Percentiles rank a stretch among this genome's conserved stretches.
These are phyloP conservation scores for Antennarius maculatus DNA, from an alignment of 2,797 vertebrate genomes.

Conservation along the genomic window DNA sequence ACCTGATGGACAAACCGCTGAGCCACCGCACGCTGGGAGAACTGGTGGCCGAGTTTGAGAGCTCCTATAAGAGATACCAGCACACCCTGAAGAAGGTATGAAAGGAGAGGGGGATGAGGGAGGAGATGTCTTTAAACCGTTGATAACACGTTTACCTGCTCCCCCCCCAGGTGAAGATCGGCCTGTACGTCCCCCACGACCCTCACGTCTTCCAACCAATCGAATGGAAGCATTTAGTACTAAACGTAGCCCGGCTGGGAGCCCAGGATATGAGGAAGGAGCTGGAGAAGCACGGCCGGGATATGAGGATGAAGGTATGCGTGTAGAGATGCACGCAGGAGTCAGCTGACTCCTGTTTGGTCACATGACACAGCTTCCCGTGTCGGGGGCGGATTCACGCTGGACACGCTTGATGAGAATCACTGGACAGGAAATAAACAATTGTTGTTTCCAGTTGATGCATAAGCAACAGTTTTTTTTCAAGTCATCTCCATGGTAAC, in stretches of 20 bases:
- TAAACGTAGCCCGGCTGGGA: constrained; percentile 88
- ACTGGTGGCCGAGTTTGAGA: constrained; percentile 95
- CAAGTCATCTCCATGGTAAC: too few species aligned
- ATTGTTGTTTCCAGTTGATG: too few species aligned
- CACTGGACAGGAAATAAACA: too few species aligned
- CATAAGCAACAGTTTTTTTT: too few species aligned
- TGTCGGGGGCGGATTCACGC: too few species aligned
- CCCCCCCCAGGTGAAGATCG: constrained; percentile 87
- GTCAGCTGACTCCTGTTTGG: too few species aligned
- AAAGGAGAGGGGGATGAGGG: background rate
- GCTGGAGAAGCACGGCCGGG: constrained; percentile 94
- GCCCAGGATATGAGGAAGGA: constrained; percentile 91
- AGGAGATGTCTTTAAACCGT: background rate
- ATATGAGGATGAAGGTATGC: constrained; percentile 97
- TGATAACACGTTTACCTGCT: background rate
- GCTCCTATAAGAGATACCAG: constrained; percentile 94
- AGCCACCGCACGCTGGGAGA: constrained; percentile 93
- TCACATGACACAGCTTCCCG: too few species aligned
- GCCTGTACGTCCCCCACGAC: constrained; percentile 93
- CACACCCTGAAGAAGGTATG: constrained; percentile 91
- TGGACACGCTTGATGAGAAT: too few species aligned
- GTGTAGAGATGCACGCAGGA: background rate
- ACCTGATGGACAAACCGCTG: constrained; percentile 95
- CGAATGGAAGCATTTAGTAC: constrained; percentile 95
- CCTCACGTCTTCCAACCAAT: constrained; percentile 96